Conservation (phyloP, 1,140 invertebrate species). For the Meteorus sp. region DNA sequence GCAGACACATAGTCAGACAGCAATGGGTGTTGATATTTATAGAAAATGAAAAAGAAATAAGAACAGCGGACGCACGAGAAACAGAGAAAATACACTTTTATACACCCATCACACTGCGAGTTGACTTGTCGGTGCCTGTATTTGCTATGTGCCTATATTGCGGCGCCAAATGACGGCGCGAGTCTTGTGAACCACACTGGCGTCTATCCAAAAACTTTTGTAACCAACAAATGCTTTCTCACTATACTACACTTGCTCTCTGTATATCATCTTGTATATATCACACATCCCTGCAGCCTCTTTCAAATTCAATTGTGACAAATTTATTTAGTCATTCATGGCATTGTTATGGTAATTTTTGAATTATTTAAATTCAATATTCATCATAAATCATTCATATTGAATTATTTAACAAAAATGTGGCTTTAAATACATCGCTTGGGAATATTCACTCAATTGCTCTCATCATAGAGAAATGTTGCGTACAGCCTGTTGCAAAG, state of each 20-base stretch:
- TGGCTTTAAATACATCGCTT: no score
- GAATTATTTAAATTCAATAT: constrained; percentile 4
- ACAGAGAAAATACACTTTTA: neutral
- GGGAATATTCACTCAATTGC: no score
- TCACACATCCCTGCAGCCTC: neutral
- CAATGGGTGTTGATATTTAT: constrained; percentile 39
- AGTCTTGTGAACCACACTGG: neutral
- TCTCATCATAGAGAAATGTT: no score
- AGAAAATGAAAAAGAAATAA: constrained; percentile 13
- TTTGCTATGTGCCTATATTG: neutral
- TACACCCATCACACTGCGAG: neutral
- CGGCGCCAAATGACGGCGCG: neutral
- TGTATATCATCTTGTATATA: neutral
- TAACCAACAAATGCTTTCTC: neutral
- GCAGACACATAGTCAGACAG: constrained; percentile 43
- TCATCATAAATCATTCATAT: constrained; percentile 4
- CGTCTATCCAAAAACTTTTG: neutral
- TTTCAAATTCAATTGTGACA: no score
- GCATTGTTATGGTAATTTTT: no score
- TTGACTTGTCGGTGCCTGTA: neutral
- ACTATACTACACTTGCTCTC: neutral
- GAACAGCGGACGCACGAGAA: no score
- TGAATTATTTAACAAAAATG: no score
- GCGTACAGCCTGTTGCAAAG: no score
- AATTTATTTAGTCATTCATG: no score